Conservation (phyloP, 2,888 invertebrate species). For the Watsonalla cultraria region DNA sequence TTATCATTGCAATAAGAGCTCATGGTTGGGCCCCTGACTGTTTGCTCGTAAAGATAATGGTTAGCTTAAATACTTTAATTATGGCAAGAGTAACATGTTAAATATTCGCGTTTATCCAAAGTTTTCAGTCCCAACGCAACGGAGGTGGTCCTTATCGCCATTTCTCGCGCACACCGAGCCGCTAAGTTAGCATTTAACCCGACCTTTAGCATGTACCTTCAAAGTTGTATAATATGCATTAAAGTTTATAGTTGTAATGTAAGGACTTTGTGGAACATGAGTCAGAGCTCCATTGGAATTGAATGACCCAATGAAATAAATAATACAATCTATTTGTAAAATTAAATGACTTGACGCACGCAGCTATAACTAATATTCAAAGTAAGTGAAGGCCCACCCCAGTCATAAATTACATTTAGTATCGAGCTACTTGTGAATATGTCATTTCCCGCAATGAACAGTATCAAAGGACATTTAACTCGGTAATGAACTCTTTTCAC, state of each 20-base stretch:
- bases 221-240: no score
- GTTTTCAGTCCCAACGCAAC: not conserved
- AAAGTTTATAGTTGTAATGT: no score
- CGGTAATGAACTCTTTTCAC: constrained; percentile 36
- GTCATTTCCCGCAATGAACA: constrained; percentile 33
- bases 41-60: not conserved
- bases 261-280: not conserved
- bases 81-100: not conserved
- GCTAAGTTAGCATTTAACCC: not conserved
- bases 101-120: not conserved
- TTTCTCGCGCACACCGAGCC: not conserved
- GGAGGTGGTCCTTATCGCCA: not conserved
- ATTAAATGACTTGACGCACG: not conserved
- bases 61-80: not conserved
- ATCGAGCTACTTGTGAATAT: constrained; percentile 18
- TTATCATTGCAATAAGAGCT: no score
- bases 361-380: not conserved
- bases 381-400: not conserved
- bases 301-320: not conserved
- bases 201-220: no score
- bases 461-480: constrained; percentile 26
- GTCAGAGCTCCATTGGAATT: not conserved
- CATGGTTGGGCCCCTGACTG: no score
- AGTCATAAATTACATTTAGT: constrained; percentile 6
- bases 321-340: no score